A percentile compares a stretch with the other conserved stretches of the same genome.
phyloP scores from a whole-genome alignment of 2,113 vertebrate genomes.

The Tonatia bakeri region DNA sequence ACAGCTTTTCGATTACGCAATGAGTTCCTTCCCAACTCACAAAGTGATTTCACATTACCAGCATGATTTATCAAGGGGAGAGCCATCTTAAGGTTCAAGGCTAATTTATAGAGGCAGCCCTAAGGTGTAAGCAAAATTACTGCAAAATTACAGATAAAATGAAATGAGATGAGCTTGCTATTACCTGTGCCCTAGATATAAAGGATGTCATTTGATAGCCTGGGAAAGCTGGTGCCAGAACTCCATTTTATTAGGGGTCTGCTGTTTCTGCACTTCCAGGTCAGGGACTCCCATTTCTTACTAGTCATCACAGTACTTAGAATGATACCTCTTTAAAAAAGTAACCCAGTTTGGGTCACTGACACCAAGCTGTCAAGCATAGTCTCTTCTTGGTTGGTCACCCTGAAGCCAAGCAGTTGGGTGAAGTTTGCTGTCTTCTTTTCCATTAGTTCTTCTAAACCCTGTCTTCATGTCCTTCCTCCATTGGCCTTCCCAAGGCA shows the following conservation, averaged over 20 bases:
- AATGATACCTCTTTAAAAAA: not conserved
- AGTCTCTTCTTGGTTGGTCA: not conserved
- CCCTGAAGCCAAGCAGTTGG: not conserved
- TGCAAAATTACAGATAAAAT: not conserved
- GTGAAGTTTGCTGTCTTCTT: not conserved
- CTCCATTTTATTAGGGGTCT: not conserved
- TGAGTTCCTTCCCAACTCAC: constrained; percentile 26
- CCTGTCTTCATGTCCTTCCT: not conserved
- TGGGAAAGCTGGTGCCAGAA: not conserved
- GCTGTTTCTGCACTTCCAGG: not conserved
- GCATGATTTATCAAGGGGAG: not conserved
- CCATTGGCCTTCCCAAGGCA: not conserved
- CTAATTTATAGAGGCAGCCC: not conserved
- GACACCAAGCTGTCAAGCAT: not conserved
- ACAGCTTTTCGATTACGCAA: constrained; percentile 34
- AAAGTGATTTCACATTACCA: constrained; percentile 33
- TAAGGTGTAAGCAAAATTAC: not conserved
- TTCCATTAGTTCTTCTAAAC: not conserved
- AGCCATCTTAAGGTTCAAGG: not conserved
- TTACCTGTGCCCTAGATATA: not conserved
- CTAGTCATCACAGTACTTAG: not conserved
- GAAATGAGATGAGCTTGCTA: not conserved
- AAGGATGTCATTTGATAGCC: not conserved
- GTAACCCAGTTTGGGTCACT: not conserved
- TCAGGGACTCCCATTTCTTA: not conserved